phyloP scores from a whole-genome alignment of 2,113 vertebrate species.

The Actinemys pallida region DNA sequence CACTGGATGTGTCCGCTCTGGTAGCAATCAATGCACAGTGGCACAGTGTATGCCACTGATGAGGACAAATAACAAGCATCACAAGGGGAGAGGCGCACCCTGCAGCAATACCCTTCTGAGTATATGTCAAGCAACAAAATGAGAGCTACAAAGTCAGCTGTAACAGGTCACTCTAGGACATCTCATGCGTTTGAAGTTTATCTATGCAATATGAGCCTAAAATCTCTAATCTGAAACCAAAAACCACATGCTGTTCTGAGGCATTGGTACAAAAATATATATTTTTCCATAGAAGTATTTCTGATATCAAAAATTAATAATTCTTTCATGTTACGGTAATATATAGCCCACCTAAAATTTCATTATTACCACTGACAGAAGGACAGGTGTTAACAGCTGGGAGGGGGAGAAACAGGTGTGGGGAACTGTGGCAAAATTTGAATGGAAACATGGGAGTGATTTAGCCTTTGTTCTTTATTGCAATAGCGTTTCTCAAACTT shows the following conservation, averaged over 20 bases:
- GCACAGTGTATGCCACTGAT: conserved; percentile 54
- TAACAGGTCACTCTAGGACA: conserved; percentile 37
- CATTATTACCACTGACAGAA: conserved; percentile 70
- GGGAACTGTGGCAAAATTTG: conserved; percentile 59
- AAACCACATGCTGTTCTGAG: background rate
- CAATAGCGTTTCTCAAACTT: conserved; percentile 67
- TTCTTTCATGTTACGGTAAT: conserved; percentile 69
- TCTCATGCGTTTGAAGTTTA: conserved; percentile 45
- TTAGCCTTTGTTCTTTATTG: conserved; percentile 75
- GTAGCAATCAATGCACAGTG: conserved; percentile 55
- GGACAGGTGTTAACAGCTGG: conserved; percentile 77
- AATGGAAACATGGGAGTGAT: conserved; percentile 71
- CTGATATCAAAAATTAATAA: conserved; percentile 56
- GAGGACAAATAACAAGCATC: conserved; percentile 63
- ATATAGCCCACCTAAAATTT: conserved; percentile 56
- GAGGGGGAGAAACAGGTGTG: conserved; percentile 70
- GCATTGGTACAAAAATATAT: conserved; percentile 38
- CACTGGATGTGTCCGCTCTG: conserved; percentile 2
- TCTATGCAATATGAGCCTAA: background rate
- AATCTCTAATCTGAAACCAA: background rate
- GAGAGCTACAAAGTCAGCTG: conserved; percentile 49
- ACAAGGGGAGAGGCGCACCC: background rate
- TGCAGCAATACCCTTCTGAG: conserved; percentile 22
- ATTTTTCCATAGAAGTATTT: conserved; percentile 46
- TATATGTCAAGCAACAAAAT: conserved; percentile 52